Base-by-base conservation (phyloP, 2,797 vertebrate species). In the Arctocebus calabarensis region DNA sequence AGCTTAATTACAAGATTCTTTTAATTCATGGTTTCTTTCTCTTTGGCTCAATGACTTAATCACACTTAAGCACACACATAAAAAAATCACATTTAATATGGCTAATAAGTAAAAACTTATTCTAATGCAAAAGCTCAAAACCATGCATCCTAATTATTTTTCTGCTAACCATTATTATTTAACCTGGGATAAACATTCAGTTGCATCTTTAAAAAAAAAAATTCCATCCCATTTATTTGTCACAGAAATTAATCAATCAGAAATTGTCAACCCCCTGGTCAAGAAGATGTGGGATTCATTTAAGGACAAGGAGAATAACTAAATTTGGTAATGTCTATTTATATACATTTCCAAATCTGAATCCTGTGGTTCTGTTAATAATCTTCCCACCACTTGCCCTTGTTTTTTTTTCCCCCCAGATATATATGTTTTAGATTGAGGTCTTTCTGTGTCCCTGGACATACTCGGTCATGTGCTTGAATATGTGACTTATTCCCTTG, bases 31-130 rank as follows among this genome's bases (percentile, higher is more conserved):
- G 0, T 37, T 94, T 77, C 48, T 75, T 78, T 16, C 16, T 83
- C 23, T 91, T 86, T 88, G 17, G 2, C 29, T 87, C 52, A 86
- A 79, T 88, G 92, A 74, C 19, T 95, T 93, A 81, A 70, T 94
- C 70, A 86, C 78, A 79, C 55, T 74, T 90, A 95, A 62, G 4
- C 40, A 90, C 27, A 90, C 40, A 40, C 40, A 40, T 5, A 74
- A 86, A 88, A 25, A 91, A 94, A 10, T 77, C 9, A 77, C 40
- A 90, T 68, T 11, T 75, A 77, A 57, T 82, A 88, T 27, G 86
- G 8, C 8, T 81, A 55, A 81, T 5, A 61, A 55, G 5, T 48
- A 66, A 87, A 84, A 75, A 45, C 0, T 1, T 94, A 37, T 16
- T 25, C 25, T 57, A 78, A 13, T 77, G 59, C n/a, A 75, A 82